Evolutionary conservation across 2,113 vertebrate genomes (phyloP).

Genomic region (Triplophysa rosa): DNA sequence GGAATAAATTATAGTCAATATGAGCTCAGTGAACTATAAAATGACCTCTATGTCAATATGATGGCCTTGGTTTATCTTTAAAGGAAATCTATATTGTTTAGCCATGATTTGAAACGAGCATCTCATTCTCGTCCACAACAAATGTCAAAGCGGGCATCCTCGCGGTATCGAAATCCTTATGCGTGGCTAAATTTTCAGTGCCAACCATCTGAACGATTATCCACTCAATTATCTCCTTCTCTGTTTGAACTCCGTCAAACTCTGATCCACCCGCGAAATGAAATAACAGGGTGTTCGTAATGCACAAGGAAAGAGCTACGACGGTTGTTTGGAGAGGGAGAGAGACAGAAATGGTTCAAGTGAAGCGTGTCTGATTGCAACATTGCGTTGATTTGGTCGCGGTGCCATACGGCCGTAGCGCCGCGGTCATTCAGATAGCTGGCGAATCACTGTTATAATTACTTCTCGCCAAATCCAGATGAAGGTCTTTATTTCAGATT

Average conservation of each 20-base stretch:
- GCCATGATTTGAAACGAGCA: neutral
- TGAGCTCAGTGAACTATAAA: slow-evolving; percentile 4
- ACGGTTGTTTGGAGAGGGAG: slow-evolving; percentile 3
- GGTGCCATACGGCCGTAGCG: slow-evolving; percentile 10
- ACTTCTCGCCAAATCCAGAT: slow-evolving; percentile 44
- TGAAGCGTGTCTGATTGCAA: slow-evolving; percentile 37
- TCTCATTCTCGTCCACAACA: neutral
- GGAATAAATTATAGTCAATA: slow-evolving; percentile 10
- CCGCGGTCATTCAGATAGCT: slow-evolving; percentile 25
- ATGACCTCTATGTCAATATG: slow-evolving; percentile 23
- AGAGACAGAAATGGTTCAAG: slow-evolving; percentile 7
- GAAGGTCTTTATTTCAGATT: slow-evolving; percentile 46
- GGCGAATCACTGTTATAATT: slow-evolving; percentile 42
- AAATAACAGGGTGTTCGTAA: slow-evolving; percentile 37
- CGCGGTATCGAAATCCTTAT: neutral
- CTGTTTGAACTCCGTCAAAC: slow-evolving; percentile 15
- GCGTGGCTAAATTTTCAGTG: neutral
- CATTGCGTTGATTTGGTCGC: slow-evolving; percentile 20
- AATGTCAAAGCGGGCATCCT: neutral
- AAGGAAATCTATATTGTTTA: slow-evolving; percentile 27
- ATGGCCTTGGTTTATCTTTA: neutral
- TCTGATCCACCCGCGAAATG: slow-evolving; percentile 22
- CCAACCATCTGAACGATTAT: slow-evolving; percentile 31
- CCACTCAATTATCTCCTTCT: slow-evolving; percentile 33
- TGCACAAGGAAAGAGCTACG: slow-evolving; percentile 15